Conservation (phyloP, 2,888 invertebrate genomes). For the Drosophila ezoana region DNA sequence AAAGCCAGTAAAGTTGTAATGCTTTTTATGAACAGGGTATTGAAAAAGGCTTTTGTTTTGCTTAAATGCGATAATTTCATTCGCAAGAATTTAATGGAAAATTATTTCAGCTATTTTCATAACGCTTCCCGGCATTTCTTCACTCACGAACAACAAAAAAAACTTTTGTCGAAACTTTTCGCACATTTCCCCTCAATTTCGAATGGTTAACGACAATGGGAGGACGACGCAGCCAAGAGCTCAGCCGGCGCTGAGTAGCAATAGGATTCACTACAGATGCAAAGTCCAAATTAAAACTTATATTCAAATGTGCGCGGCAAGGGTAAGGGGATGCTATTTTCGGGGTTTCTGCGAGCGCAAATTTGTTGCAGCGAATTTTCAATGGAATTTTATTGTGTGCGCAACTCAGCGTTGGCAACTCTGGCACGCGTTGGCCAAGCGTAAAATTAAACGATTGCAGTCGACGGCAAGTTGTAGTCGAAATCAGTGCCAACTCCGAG, state of each 20-base stretch:
- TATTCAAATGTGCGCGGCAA: slow-evolving; percentile 27
- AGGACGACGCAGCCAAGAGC: slow-evolving; percentile 3
- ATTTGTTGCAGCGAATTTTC: slow-evolving; percentile 48
- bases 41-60: slow-evolving; percentile 54
- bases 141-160: not conserved
- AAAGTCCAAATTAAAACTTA: slow-evolving; percentile 45
- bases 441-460: slow-evolving; percentile 71
- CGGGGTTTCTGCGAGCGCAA: slow-evolving; percentile 29
- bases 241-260: not conserved
- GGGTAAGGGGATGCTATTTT: not conserved
- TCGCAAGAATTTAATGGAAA: slow-evolving; percentile 74
- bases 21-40: not conserved
- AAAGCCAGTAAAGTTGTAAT: not conserved
- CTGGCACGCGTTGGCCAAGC: slow-evolving; percentile 51
- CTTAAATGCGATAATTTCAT: slow-evolving; percentile 76
- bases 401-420: slow-evolving; percentile 48
- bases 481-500: slow-evolving; percentile 45
- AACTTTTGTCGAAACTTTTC: slow-evolving; percentile 16
- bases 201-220: slow-evolving; percentile 34
- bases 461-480: slow-evolving; percentile 38
- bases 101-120: slow-evolving; percentile 76
- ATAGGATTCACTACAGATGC: slow-evolving; percentile 20
- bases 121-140: slow-evolving; percentile 57
- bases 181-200: slow-evolving; percentile 25
- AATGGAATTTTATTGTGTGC: slow-evolving; percentile 75